Evolutionary conservation across 2,797 vertebrate genomes (phyloP), one percentile per base, ranked within the genome.

Genomic region (Rhinatrema bivittatum): DNA sequence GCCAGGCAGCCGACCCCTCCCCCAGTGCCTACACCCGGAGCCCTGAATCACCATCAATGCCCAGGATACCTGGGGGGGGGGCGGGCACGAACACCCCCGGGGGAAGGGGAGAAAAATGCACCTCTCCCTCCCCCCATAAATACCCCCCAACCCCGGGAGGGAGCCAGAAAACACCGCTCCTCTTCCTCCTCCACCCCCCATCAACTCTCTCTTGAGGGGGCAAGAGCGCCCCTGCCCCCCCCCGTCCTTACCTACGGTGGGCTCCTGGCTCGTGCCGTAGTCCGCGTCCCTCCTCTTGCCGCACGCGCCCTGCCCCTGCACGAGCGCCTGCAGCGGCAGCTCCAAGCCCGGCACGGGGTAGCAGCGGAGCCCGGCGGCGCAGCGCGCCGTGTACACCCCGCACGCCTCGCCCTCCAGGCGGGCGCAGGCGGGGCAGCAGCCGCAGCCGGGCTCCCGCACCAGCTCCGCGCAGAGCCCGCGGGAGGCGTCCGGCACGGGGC

Each of bases 381-480:
- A 97, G 50, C 89, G 77, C 1, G 89, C 87, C 3, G 88, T 89
- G 72, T 97, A 95, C 20, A 96, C 92, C 16, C 93, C 93, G 39
- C 94, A 96, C 2, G 73, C 55, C 60, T 97, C 88, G 20, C 87
- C 87, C 56, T 86, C 82, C 59, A 73, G 54, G 42, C 86, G 75
- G 51, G 91, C 91, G 51, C 93, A 95, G 48, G 90, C 85, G 0
- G 87, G 85, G 68, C 93, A 96, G 83, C 93, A 97, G 41, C 93
- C 93, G 36, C 93, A 96, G 59, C 91, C 92, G 2, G 91, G 88
- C 56, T 93, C 93, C 38, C 93, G 76, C 53, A 93, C 91, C 20
- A 93, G 78, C 69, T 94, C 89, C 2, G 46, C 20, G 61, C 92
- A 95, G 9, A 42, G 40, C 25, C 52, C 42, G 5, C 46, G 36